A percentile compares a stretch with the other conserved stretches of the same genome.
These are phyloP conservation scores for Goniozus legneri DNA, from an alignment of 1,140 invertebrate genomes.

Conservation along the genomic window DNA sequence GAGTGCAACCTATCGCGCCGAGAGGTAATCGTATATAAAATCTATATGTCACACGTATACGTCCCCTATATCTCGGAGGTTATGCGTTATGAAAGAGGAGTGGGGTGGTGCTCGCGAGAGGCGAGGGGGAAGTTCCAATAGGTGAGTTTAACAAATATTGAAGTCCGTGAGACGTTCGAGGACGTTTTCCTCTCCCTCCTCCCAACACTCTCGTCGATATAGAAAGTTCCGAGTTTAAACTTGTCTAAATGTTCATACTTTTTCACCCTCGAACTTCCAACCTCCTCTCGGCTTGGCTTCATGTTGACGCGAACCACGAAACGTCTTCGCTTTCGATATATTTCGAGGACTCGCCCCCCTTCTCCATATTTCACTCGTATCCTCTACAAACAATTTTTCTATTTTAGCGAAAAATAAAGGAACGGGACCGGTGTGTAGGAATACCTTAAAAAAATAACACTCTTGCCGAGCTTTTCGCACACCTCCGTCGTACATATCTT, in stretches of 20 bases:
- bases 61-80: conserved; percentile 27
- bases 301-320: conserved; percentile 17
- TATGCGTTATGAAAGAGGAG: conserved; percentile 39
- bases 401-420: too few species aligned
- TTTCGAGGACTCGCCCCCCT: too few species aligned
- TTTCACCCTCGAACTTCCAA: conserved; percentile 26
- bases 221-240: conserved; percentile 37
- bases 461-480: too few species aligned
- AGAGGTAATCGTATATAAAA: conserved; percentile 39
- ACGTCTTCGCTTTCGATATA: conserved; percentile 22
- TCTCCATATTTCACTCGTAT: too few species aligned
- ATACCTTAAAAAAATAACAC: too few species aligned
- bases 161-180: conserved; percentile 23
- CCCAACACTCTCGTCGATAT: too few species aligned
- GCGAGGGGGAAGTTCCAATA: conserved; percentile 6
- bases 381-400: too few species aligned
- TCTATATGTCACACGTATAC: conserved; percentile 33
- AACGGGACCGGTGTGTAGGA: too few species aligned
- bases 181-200: neutral
- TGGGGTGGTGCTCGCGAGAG: conserved; percentile 16
- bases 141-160: conserved; percentile 40
- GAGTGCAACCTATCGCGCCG: too few species aligned
- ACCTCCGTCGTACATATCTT: too few species aligned
- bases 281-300: conserved; percentile 2
- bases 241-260: conserved; percentile 40